phyloP scores from a whole-genome alignment of 2,797 vertebrate genomes.

The Capromys pilorides region DNA sequence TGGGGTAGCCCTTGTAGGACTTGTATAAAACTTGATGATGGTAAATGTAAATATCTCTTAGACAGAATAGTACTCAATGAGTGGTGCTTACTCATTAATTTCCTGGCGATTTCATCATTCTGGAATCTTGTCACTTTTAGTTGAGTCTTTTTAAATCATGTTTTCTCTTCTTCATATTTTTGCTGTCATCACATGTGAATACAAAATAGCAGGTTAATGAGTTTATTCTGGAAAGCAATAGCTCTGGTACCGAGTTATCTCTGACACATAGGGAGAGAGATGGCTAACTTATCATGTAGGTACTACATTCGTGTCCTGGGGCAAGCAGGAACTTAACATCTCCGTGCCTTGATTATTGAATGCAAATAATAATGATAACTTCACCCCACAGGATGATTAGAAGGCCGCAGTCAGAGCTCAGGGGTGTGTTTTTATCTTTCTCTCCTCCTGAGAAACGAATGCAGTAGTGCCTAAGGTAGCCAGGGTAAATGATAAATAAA shows the following conservation, averaged over 20 bases:
- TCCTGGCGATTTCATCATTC: background rate
- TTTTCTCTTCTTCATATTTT: background rate
- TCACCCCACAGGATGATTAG: background rate
- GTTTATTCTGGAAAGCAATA: background rate
- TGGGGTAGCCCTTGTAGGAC: background rate
- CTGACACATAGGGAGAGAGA: background rate
- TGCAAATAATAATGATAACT: background rate
- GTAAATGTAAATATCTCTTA: background rate
- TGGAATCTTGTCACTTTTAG: background rate
- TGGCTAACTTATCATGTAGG: background rate
- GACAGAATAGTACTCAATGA: background rate
- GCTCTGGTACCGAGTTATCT: background rate
- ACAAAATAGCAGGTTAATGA: background rate
- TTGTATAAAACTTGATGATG: background rate
- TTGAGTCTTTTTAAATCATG: background rate
- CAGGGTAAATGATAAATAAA: background rate
- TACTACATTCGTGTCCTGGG: background rate
- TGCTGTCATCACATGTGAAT: background rate
- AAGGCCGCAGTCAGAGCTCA: background rate
- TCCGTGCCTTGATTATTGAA: background rate
- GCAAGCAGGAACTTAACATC: background rate
- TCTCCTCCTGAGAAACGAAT: background rate
- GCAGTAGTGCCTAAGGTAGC: background rate
- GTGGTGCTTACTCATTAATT: background rate
- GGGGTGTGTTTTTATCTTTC: background rate